Conservation (phyloP, 2,113 vertebrate species). For the Aegithalos caudatus region DNA sequence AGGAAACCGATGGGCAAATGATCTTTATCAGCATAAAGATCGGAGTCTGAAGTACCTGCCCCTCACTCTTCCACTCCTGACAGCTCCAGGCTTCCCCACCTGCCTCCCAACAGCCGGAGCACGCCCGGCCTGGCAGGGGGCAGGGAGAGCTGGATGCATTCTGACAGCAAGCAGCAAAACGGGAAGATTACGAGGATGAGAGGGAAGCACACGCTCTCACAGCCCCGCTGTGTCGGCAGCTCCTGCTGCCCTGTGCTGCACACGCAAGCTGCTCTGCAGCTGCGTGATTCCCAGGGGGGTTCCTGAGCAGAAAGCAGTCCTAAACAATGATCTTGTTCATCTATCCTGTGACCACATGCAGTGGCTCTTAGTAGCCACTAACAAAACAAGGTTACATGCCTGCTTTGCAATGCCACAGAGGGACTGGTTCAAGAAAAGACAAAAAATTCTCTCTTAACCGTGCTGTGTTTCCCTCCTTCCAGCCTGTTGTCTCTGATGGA, state of each 20-base stretch:
- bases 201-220: accelerated
- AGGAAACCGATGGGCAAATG: not conserved
- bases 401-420: not conserved
- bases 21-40: not conserved
- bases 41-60: accelerated
- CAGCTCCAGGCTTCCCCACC: not conserved
- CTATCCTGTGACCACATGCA: not conserved
- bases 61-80: not conserved
- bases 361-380: not conserved
- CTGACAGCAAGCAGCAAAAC: not conserved
- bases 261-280: not conserved
- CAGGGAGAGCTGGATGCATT: not conserved
- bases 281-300: accelerated
- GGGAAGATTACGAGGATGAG: accelerated
- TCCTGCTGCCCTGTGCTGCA: not conserved
- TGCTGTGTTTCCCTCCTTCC: not conserved
- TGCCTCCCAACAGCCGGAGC: not conserved
- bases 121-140: not conserved
- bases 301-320: not conserved
- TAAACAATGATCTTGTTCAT: not conserved
- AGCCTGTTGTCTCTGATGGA: not conserved
- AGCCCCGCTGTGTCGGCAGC: accelerated
- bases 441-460: not conserved
- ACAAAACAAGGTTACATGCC: not conserved
- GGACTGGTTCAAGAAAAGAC: not conserved